Evolutionary conservation across 2,797 vertebrate species (phyloP), one percentile per base, ranked within the genome.

Genomic region (Dromococcyx pavoninus): DNA sequence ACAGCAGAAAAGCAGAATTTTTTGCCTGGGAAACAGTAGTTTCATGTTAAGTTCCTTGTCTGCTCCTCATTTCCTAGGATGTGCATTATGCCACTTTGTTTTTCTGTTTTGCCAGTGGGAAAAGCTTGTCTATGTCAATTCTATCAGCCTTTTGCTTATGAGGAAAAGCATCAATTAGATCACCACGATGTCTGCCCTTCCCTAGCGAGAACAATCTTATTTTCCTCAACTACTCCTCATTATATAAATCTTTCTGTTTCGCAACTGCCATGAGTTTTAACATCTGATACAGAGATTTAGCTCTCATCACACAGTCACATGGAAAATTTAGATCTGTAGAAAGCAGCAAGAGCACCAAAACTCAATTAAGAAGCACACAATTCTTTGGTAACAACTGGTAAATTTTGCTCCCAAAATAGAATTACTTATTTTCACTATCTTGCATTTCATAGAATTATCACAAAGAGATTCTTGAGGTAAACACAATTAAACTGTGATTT

Each of bases 51-150:
- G 62, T 94, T 95, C n/a, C 58, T 92, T 97, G 93, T 95, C 95
- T 96, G 90, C 84, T 97, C 90, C 67, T 95, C 60, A 95, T 97
- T 98, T 97, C 85, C 91, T 74, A 89, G 43, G 64, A 91, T 89
- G 57, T 91, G 64, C 66, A 94, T 96, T 96, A 96, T 88, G 87
- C 96, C 95, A 97, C 96, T 69, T 95, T 91, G n/a, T 23, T 95
- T 96, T 91, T 94, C 58, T 88, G 27, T 83, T 76, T 94, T 96
- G 89, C 92, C 22, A 66, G 65, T 93, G 87, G 72, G 94, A 96
- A 96, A 97, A 94, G 64, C 81, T 95, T 96, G 70, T 94, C 91
- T 64, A 62, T 64, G 83, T 92, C 84, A 91, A 86, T 97, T 95
- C 92, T 91, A 93, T 95, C 84, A 90, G 74, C 71, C 30, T 8